These are phyloP conservation scores for Hydractinia echinata DNA, from an alignment of 30 jellyfish, hydroid and myxozoan genomes.

Conservation along the genomic window DNA sequence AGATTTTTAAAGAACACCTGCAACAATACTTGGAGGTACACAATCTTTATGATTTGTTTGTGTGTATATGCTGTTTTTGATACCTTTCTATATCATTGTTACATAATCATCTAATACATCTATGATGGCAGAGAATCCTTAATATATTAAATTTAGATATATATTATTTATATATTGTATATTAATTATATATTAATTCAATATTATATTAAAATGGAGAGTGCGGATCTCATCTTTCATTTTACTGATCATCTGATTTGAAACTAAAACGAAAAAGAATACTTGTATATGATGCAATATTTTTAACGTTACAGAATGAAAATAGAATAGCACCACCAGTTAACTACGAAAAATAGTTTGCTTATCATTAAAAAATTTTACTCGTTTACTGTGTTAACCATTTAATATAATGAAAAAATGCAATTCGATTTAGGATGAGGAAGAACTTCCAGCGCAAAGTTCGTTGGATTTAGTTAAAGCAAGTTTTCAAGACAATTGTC, in stretches of 20 bases:
- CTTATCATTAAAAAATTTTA: neutral
- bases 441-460: neutral
- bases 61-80: neutral
- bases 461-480: slow-evolving; percentile 16
- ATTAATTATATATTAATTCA: no score
- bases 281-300: no score
- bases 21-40: neutral
- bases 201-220: no score
- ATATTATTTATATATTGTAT: no score
- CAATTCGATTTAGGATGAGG: neutral
- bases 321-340: no score
- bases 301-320: no score
- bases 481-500: slow-evolving; percentile 10
- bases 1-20: slow-evolving; percentile 29
- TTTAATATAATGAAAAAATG: neutral
- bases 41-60: neutral
- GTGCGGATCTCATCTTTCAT: no score
- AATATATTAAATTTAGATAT: no score
- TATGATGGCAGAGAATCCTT: neutral
- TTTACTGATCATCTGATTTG: no score
- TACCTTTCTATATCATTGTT: slow-evolving; percentile 2
- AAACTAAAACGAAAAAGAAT: no score
- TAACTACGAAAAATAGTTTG: no score
- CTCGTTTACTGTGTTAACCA: neutral
- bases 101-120: neutral